A percentile compares a stretch with the other conserved stretches of the same genome.
Conservation (phyloP, 2,113 vertebrate genomes). For the Clarias batrachus region DNA sequence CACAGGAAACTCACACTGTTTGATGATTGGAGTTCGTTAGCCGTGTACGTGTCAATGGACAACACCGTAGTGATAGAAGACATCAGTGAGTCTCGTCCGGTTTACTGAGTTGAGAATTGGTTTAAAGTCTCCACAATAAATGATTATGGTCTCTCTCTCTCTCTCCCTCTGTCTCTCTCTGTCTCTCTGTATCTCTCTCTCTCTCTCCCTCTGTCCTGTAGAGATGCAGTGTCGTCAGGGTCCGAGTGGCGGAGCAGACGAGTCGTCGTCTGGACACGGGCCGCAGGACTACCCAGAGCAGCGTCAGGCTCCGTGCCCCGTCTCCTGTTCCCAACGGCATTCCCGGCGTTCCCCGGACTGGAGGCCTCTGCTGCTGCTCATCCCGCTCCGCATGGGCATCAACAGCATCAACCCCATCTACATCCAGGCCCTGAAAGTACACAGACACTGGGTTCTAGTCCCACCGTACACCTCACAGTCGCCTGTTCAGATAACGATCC, state of each 20-base stretch:
- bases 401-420: slow-evolving; percentile 88
- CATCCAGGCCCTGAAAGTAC: slow-evolving; percentile 82
- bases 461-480: not conserved
- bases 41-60: slow-evolving; percentile 88
- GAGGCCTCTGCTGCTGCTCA: slow-evolving; percentile 84
- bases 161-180: too few relatives aligned
- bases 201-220: slow-evolving; percentile 48
- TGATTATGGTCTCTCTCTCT: not conserved
- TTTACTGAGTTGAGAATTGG: not conserved
- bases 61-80: slow-evolving; percentile 88
- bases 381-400: slow-evolving; percentile 84
- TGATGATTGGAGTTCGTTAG: slow-evolving; percentile 83
- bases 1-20: slow-evolving; percentile 83
- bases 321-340: not conserved
- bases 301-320: not conserved
- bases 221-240: slow-evolving; percentile 79
- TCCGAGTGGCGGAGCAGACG: slow-evolving; percentile 29
- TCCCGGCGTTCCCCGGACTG: slow-evolving; percentile 60
- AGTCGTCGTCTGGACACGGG: slow-evolving; percentile 9
- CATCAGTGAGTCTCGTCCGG: slow-evolving; percentile 75
- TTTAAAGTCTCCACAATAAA: not conserved
- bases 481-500: not conserved
- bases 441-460: slow-evolving; percentile 3
- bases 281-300: not conserved
- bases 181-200: too few relatives aligned